Evolutionary conservation across 2,113 vertebrate genomes (phyloP).

Genomic region (Craseonycteris thonglongyai): DNA sequence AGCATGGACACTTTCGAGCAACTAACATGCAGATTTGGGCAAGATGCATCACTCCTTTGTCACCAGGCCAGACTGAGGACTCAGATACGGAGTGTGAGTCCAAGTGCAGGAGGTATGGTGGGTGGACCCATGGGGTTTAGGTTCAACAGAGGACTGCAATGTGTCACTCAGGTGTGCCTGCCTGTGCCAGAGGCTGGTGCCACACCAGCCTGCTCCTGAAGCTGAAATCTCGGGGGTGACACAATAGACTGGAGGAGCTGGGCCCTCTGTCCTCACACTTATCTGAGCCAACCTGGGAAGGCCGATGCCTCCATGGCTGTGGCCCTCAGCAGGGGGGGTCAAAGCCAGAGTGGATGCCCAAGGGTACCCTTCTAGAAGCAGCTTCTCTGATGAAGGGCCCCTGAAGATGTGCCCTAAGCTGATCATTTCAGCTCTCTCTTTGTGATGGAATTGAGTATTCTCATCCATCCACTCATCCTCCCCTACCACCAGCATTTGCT

Average conservation of each 20-base stretch:
- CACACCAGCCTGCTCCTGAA: background rate
- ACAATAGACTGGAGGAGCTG: background rate
- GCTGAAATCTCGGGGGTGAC: background rate
- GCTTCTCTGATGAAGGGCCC: background rate
- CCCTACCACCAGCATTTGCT: background rate
- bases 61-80: background rate
- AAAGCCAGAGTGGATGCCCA: background rate
- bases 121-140: background rate
- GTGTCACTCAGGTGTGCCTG: background rate
- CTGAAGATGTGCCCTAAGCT: background rate
- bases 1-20: background rate
- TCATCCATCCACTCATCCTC: background rate
- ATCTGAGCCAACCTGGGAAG: background rate
- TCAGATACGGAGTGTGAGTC: background rate
- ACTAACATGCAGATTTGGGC: too few relatives aligned
- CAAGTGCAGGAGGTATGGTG: background rate
- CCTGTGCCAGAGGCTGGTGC: background rate
- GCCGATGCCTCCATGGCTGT: background rate
- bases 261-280: background rate
- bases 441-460: background rate
- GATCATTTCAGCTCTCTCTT: background rate
- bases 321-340: background rate
- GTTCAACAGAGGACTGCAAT: background rate
- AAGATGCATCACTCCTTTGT: fast-evolving
- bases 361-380: background rate